A percentile compares a stretch with the other conserved stretches of the same genome.
Conservation (phyloP, 2,113 vertebrate genomes). For the Corvus hawaiiensis region DNA sequence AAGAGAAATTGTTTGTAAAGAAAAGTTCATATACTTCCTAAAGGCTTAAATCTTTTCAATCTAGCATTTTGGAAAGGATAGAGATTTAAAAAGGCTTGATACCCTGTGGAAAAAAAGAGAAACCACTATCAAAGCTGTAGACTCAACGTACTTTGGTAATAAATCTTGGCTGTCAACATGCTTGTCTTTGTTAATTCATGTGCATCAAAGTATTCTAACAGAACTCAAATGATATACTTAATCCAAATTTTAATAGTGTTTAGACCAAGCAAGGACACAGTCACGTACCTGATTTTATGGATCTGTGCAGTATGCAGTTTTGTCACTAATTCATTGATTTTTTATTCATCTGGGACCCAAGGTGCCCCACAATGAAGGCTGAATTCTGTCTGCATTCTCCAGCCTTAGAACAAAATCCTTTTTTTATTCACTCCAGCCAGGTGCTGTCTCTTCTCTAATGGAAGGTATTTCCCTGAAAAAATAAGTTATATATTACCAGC, state of each 20-base stretch:
- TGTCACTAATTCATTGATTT: background rate
- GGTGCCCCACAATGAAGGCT: background rate
- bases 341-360: background rate
- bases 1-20: background rate
- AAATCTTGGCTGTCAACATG: constrained; percentile 23
- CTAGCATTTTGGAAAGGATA: background rate
- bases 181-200: background rate
- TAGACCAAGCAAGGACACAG: background rate
- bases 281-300: background rate
- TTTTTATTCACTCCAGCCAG: background rate
- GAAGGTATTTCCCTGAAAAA: background rate
- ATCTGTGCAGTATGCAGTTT: background rate
- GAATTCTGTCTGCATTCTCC: background rate
- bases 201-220: background rate
- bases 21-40: background rate
- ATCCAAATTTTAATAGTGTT: background rate
- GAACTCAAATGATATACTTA: background rate
- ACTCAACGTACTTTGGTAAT: constrained; percentile 21
- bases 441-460: background rate
- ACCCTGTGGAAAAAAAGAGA: background rate
- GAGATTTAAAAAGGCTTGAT: background rate
- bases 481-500: background rate
- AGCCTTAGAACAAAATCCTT: background rate
- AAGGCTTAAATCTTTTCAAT: background rate
- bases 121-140: background rate